phyloP scores from a whole-genome alignment of 2,888 invertebrate species.

The Eristalis pertinax region DNA sequence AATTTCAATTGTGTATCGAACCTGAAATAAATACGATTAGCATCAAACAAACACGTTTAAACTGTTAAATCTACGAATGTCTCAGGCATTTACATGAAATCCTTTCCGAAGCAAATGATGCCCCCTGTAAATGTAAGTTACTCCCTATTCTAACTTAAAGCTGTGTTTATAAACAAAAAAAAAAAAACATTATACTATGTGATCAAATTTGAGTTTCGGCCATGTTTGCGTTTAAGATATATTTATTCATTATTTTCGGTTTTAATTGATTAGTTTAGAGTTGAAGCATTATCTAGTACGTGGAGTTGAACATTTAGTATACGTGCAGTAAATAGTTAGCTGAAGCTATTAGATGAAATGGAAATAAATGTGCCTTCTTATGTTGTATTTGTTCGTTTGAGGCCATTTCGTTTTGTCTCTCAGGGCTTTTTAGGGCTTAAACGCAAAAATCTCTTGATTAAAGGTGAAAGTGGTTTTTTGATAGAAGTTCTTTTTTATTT shows the following conservation, averaged over 20 bases:
- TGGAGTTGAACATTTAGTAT: conserved; percentile 36
- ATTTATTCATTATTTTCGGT: background rate
- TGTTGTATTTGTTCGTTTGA: conserved; percentile 12
- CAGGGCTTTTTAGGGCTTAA: background rate
- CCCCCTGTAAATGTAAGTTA: no score
- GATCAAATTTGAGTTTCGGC: conserved; percentile 66
- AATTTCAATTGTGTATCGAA: no score
- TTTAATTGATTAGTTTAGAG: conserved; percentile 35
- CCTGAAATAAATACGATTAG: no score
- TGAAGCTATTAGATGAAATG: conserved; percentile 31
- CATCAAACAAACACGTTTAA: no score
- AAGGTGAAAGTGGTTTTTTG: background rate
- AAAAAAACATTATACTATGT: background rate
- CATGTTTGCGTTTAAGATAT: background rate
- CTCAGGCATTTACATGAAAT: no score
- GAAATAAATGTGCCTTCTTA: conserved; percentile 18
- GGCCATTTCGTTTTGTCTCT: background rate
- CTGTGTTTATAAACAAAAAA: background rate
- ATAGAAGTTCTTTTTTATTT: no score
- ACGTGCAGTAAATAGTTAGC: conserved; percentile 38
- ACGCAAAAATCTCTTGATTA: conserved; percentile 44
- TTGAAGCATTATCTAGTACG: conserved; percentile 41
- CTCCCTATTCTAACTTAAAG: background rate
- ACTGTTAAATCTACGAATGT: no score
- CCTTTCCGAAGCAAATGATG: no score